Percentiles rank a stretch among this genome's conserved stretches.
Evolutionary conservation across 1,140 invertebrate species (phyloP).

Genomic region (Pseudomyrmex flavicornis): DNA sequence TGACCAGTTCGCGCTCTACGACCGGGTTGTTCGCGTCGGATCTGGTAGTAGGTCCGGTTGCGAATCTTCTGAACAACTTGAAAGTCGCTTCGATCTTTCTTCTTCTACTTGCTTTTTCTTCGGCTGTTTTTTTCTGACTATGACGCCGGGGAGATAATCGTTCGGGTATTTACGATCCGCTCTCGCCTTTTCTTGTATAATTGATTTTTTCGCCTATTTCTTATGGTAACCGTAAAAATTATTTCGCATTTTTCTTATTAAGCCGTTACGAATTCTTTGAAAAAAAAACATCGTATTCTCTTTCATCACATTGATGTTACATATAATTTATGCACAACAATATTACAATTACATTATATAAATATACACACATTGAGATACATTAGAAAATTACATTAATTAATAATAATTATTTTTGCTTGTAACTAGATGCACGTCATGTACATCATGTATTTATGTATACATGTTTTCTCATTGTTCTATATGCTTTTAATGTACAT

Average conservation of each 20-base stretch:
- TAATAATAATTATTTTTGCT: background rate
- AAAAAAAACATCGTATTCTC: background rate
- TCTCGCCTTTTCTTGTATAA: constrained; percentile 27
- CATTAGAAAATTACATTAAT: background rate
- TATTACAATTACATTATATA: too few species aligned
- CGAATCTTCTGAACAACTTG: constrained; percentile 49
- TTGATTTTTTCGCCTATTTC: constrained; percentile 24
- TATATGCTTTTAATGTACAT: constrained; percentile 15
- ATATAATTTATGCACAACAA: too few species aligned
- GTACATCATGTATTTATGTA: background rate
- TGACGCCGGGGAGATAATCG: constrained; percentile 27
- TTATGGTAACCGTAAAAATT: constrained; percentile 2
- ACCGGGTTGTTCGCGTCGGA: constrained; percentile 56
- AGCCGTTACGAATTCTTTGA: background rate
- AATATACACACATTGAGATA: too few species aligned
- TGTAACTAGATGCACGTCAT: background rate
- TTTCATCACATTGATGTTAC: too few species aligned
- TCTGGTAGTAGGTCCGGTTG: constrained; percentile 64
- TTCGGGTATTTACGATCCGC: constrained; percentile 42
- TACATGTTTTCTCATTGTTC: constrained; percentile 16
- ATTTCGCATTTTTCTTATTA: background rate
- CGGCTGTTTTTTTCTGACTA: background rate
- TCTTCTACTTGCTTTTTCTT: background rate
- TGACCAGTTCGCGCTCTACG: constrained; percentile 67
- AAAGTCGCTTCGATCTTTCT: constrained; percentile 44